These are phyloP conservation scores for Monodelphis domestica DNA, from an alignment of 2,797 vertebrate species.

Conservation along the genomic window DNA sequence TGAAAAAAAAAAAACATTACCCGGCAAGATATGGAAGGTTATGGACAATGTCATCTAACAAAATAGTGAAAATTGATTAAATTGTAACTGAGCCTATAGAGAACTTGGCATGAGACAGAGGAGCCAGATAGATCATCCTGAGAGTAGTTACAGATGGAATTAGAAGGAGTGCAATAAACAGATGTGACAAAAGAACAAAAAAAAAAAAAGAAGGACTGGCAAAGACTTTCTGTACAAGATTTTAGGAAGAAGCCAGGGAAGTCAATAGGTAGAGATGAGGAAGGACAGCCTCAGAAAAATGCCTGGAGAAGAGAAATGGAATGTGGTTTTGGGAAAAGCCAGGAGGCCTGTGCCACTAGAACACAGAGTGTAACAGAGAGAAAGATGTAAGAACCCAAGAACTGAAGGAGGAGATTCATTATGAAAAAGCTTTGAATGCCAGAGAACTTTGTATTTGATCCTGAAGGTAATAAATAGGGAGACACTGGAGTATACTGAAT, in stretches of 20 bases:
- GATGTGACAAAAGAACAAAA: not conserved
- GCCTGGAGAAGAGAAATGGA: not conserved
- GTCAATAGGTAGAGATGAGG: no score
- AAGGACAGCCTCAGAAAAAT: not conserved
- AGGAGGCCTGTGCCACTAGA: not conserved
- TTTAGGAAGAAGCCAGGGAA: not conserved
- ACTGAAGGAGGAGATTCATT: not conserved
- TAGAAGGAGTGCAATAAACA: not conserved
- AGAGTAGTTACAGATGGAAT: not conserved
- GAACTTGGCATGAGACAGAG: not conserved
- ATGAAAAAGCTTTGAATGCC: not conserved
- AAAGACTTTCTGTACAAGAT: no score
- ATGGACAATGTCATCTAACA: not conserved
- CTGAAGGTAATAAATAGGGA: not conserved
- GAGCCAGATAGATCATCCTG: not conserved
- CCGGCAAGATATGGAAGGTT: not conserved
- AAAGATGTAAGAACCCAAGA: not conserved
- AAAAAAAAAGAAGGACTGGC: no score
- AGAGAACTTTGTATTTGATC: not conserved
- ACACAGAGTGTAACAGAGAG: not conserved
- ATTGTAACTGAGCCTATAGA: not conserved
- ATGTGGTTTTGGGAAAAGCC: not conserved
- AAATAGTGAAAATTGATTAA: not conserved
- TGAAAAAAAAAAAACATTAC: not conserved
- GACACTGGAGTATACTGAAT: not conserved